Conservation (phyloP, 2,888 invertebrate genomes). For the Catonia carolina region DNA sequence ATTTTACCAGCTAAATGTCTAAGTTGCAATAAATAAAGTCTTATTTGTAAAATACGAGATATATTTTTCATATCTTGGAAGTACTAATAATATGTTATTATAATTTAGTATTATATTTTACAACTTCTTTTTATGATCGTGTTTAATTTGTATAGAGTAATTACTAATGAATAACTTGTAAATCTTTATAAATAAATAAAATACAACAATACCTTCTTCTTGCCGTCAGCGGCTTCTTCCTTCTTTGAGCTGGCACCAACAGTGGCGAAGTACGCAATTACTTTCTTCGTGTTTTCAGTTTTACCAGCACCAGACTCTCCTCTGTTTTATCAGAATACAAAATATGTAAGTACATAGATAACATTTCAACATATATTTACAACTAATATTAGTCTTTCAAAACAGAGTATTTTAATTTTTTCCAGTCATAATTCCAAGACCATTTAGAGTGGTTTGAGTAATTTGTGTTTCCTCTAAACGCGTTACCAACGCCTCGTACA, state of each 20-base stretch:
- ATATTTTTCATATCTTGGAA: too few relatives aligned
- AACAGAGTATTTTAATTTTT: background rate
- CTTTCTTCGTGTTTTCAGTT: constrained; percentile 99
- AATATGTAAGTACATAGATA: background rate
- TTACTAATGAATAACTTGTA: background rate
- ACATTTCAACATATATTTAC: background rate
- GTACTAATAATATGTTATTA: too few relatives aligned
- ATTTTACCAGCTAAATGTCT: too few relatives aligned
- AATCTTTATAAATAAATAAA: background rate
- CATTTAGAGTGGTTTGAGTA: too few relatives aligned
- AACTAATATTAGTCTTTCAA: background rate
- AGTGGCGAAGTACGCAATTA: constrained; percentile 99
- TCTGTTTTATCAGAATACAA: constrained; percentile 46
- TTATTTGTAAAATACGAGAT: too few relatives aligned
- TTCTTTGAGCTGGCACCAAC: constrained; percentile 88
- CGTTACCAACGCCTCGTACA: too few relatives aligned
- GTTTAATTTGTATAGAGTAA: too few relatives aligned
- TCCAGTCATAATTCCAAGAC: too few relatives aligned
- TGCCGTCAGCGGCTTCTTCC: constrained; percentile 55
- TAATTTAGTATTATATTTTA: too few relatives aligned
- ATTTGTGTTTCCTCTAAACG: too few relatives aligned
- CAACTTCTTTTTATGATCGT: too few relatives aligned
- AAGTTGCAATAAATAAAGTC: too few relatives aligned
- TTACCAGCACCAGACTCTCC: constrained; percentile 99
- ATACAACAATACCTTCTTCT: constrained; percentile 37